Base-by-base conservation (phyloP, 2,113 vertebrate species). In the Odocoileus hemionus region DNA sequence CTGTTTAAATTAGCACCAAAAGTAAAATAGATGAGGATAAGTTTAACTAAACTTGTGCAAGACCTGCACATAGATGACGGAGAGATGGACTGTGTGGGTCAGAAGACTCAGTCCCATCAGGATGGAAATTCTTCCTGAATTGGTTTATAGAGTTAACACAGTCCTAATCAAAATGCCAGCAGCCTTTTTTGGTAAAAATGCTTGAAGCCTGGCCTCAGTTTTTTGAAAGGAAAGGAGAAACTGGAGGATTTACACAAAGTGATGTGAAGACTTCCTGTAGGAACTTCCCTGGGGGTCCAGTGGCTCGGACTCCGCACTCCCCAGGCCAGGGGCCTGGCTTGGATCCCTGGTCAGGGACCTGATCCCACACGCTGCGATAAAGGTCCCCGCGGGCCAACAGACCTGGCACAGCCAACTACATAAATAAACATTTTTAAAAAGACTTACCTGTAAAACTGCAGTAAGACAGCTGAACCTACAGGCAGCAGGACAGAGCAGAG, bases 381-480 rank as follows among this genome's bases (percentile, higher is more conserved):
- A 74, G 67, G 12, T 6, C 19, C 67, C n/a, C 5, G 5, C 5
- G 1, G 33, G n/a, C 19, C 19, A 39, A 6, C n/a, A 74, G 67
- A 13, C 67, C 67, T 74, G 36, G 67, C n/a, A 21, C 36, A 74
- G 67, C n/a, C 67, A 74, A 25, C n/a, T 12, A 6, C 16, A 12
- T 23, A 21, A 36, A 70, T 36, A 70, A 23, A 39, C n/a, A 3
- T 23, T 23, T 36, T 39, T 0, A 6, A 39, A 21, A 39, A 70
- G 67, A 39, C 19, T 70, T 13, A 12, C 3, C 58, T 16, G 1
- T 19, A 16, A n/a, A 78, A 50, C 45, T 14, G 7, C 36, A 14
- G 67, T 16, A 3, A 2, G 1, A 1, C 3, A 7, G n/a, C 19
- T 6, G 26, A 85, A 17, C 36, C 25, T 1, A 1, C 0, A 2